Base-by-base conservation (phyloP, 2,888 invertebrate species). In the Erebia ligea region DNA sequence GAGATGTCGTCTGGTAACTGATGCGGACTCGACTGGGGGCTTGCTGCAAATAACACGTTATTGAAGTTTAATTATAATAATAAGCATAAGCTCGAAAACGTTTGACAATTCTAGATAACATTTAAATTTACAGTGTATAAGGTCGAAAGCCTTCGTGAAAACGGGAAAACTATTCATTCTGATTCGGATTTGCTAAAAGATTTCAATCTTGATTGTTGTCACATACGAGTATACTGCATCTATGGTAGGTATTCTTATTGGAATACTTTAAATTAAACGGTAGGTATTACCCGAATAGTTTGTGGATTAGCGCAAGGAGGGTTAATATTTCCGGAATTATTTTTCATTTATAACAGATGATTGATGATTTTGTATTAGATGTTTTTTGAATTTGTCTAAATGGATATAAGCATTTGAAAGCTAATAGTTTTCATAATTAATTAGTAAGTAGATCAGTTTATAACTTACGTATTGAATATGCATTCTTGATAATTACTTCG, bases 381-480 rank as follows among this genome's bases (percentile, higher is more conserved):
- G 34, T 34, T 34, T 34, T 6, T 34, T 34, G 34, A 34, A 34
- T 34, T 6, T 34, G 6, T 34, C 34, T 34, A 34, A 34, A 6
- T 34, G 34, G 17, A 5, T 13, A 52, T 52, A 52, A 15, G n/a
- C 2, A 10, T 54, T 17, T 19, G 2, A 15, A 17, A 19, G 2
- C 19, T 9, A 19, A 54, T 19, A 15, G 5, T 13, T 10, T 1
- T 2, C 13, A 15, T 25, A 57, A 25, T 19, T 54, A 19, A 10
- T n/a, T n/a, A n/a, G n/a, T n/a, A n/a, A n/a, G n/a, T n/a, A n/a
- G n/a, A 45, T 45, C 3, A 45, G 45, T 34, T 34, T 45, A 6
- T 48, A 34, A 90, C 92, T 90, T 68, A 92, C 92, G 91, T 85
- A 92, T 89, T 67, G 91, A 90, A 80, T 89, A 91, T 52, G 84